Evolutionary conservation across 2,797 vertebrate species (phyloP), one percentile per base, ranked within the genome.

Genomic region (Spatula versicolor): DNA sequence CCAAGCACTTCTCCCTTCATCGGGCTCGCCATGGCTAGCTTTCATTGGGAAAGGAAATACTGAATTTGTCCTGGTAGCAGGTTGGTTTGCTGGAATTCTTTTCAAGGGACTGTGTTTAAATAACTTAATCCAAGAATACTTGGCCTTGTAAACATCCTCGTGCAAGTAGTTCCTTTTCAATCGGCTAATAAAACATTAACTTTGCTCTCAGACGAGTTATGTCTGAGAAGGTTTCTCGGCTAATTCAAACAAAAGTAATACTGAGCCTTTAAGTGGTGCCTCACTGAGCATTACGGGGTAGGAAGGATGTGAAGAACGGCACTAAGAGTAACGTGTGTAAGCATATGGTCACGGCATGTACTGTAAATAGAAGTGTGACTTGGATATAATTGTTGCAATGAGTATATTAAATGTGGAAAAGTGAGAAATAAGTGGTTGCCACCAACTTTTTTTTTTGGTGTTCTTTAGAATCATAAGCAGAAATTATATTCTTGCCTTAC

Each of bases 401-500:
- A 78, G 2, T 10, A 1, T 14, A 35, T 59, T 18, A 59, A 62
- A 54, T 23, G 59, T 58, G 48, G 37, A 79, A 16, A 54, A 43
- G 6, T 1, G 7, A 22, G 63, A 7, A 33, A 15, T 1, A 13
- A 39, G 69, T 7, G 22, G 62, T 50, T 86, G 73, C 33, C 46
- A 37, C 58, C 83, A 56, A 41, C 13, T 71, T 54, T 33, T 62
- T 62, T 58, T 41, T 48, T 41, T 48, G 23, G 3, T 0, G 5
- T 12, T 23, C 13, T 62, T 52, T 52, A 62, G 74, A 63, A 26
- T 28, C 41, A 1, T 1, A 64, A 90, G 63, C 25, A 71, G 78
- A 52, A 86, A 48, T 52, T 28, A 14, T 35, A 8, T 37, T 45
- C 81, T 85, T 90, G 81, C 86, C 88, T 92, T 91, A 69, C 55